Evolutionary conservation across 2,113 vertebrate genomes (phyloP), one percentile per base, ranked within the genome.

Genomic region (Ophiodon elongatus): DNA sequence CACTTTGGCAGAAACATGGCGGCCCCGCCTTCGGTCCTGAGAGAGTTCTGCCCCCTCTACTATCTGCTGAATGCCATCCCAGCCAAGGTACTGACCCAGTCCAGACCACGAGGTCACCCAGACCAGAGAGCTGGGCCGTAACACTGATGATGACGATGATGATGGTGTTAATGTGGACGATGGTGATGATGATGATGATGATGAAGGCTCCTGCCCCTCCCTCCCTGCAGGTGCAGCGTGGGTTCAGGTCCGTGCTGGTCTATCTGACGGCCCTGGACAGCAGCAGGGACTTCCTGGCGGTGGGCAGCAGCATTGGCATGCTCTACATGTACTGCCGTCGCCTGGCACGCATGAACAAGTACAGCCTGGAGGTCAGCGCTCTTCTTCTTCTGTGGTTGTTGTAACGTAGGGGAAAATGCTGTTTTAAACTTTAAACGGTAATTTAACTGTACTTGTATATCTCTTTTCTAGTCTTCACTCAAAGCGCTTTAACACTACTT

Each of bases 261-360:
- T 99, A 99, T 89, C 96, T 99, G 85, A 99, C 98, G 0, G 97
- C 98, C 0, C 94, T 99, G 6, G 98, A 99, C 89, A 95, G 96
- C 94, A 99, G 95, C 86, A 94, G 85, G 43, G 98, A 99, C 94
- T 99, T 98, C 94, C 96, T 99, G 76, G 98, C 98, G 0, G 96
- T 99, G 85, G 98, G 98, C 85, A 99, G 97, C 95, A 99, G 97
- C 91, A 98, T 97, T 1, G 96, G 98, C 1, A 99, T 99, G 98
- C 96, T 99, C 5, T 99, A 99, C 84, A 94, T 99, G 37, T 98
- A 99, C 94, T 99, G 98, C 83, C 95, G 98, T 13, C 95, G 94
- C 54, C 86, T 96, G 8, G 95, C 94, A 71, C 97, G 96, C 86
- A 99, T 99, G 98, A 97, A 95, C 88, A 99, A 98, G 89, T 98